Conservation (phyloP, 2,797 vertebrate genomes). For the Pseudochirops cupreus region DNA sequence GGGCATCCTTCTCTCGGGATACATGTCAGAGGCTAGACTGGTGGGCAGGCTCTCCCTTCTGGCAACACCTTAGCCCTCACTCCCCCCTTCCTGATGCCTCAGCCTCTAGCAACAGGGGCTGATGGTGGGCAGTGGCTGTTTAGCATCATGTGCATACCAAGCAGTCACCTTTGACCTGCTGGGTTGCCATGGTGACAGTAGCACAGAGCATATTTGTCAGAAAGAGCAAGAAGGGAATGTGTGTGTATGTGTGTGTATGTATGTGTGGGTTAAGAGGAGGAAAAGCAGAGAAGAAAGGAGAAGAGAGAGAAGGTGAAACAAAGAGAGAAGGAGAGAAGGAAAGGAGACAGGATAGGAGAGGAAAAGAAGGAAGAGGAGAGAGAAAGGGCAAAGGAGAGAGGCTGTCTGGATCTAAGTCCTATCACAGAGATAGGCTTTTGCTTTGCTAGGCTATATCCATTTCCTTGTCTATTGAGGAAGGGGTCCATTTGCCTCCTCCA, state of each 20-base stretch:
- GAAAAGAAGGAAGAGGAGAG: background rate
- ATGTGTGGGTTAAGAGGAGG: background rate
- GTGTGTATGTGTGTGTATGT: background rate
- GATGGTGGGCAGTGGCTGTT: background rate
- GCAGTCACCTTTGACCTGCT: slow-evolving; percentile 56
- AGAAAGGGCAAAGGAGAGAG: background rate
- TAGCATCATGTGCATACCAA: slow-evolving; percentile 55
- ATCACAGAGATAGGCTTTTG: background rate
- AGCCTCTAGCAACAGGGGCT: background rate
- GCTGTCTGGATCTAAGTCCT: background rate
- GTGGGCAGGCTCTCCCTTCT: background rate
- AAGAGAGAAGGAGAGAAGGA: background rate
- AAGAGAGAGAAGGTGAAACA: background rate
- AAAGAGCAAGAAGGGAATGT: background rate
- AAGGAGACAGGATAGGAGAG: background rate
- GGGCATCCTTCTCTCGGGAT: background rate
- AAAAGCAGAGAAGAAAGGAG: background rate
- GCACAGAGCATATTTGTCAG: background rate
- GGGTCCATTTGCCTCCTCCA: background rate
- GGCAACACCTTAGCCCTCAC: background rate
- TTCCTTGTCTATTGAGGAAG: background rate
- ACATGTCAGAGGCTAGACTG: background rate
- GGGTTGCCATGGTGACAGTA: slow-evolving; percentile 71
- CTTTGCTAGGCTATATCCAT: background rate
- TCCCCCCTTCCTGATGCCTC: background rate